phyloP scores from a whole-genome alignment of 2,797 vertebrate genomes.

The Hippoglossus hippoglossus region DNA sequence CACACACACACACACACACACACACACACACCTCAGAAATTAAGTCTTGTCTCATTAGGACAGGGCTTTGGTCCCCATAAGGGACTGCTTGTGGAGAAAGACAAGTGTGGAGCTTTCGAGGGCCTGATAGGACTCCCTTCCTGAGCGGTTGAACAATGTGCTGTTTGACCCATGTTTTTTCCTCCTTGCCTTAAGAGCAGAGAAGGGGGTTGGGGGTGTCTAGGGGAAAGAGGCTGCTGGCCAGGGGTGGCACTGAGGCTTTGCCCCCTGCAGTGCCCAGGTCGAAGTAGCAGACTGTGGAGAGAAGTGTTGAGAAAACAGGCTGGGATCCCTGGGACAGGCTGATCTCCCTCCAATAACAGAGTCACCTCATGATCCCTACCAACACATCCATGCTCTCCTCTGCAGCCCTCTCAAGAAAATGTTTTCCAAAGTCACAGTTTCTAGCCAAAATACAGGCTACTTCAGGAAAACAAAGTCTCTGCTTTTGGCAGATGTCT shows the following conservation, averaged over 20 bases:
- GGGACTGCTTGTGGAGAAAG: not conserved
- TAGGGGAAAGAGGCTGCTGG: constrained; percentile 4
- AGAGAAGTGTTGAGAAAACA: constrained; percentile 58
- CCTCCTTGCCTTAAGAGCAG: not conserved
- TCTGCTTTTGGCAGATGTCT: no score
- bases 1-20: no score
- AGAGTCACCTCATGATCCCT: constrained; percentile 38
- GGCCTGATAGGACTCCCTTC: constrained; percentile 17
- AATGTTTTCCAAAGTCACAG: constrained; percentile 23
- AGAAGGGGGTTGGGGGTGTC: not conserved
- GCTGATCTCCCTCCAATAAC: constrained; percentile 55
- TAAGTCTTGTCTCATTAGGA: no score
- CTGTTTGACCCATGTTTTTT: constrained; percentile 29
- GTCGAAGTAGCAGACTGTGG: constrained; percentile 56
- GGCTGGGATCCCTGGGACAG: constrained; percentile 24
- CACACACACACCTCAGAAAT: no score
- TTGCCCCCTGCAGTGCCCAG: constrained; percentile 31
- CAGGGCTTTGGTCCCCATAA: no score
- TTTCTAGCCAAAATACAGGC: constrained; percentile 33
- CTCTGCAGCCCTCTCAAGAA: constrained; percentile 2
- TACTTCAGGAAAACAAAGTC: constrained; percentile 16
- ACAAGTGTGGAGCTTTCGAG: not conserved
- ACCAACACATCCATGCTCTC: constrained; percentile 18
- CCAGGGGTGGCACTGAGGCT: constrained; percentile 23
- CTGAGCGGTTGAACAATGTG: constrained; percentile 29